Base-by-base conservation (phyloP, 2,888 invertebrate species). In the Tigriopus californicus region DNA sequence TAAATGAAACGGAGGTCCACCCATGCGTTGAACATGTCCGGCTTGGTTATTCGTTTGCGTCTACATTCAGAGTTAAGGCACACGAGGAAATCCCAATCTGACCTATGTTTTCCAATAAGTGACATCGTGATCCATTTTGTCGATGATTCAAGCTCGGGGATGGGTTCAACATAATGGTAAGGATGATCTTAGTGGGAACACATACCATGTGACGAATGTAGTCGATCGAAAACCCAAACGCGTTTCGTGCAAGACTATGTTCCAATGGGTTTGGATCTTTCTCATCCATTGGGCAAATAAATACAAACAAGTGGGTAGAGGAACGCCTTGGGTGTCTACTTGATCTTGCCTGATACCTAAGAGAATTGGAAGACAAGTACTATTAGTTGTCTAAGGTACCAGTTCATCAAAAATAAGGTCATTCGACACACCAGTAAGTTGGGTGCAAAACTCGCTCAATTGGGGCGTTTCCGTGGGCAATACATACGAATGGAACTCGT, bases 21-120 rank as follows among this genome's bases (percentile, higher is more conserved):
- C 79, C 79, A 80, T 61, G 73, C 71, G 65, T 73, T 73, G 63
- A 80, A 76, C 61, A 74, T 73, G 13, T 71, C 67, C 11, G 76
- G 73, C 64, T 75, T 76, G 52, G 69, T 68, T 58, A 80, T 68
- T 41, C 73, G 70, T 67, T 80, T 80, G n/a, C 80, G 70, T 48
- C 68, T 70, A 64, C 77, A 77, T 67, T 80, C 80, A 65, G 77
- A 75, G 54, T 72, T 70, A 33, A 80, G 68, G 64, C 78, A 80
- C 22, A 73, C 74, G 8, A 75, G 75, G 54, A 80, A 73, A 69
- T 80, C 80, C 79, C 79, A 80, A 68, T 80, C 78, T 62, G 75
- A 74, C 79, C 80, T n/a, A n/a, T n/a, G n/a, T n/a, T n/a, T n/a
- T n/a, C n/a, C n/a, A n/a, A n/a, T n/a, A n/a, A n/a, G n/a, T n/a